These are phyloP conservation scores for Nipponacmea schrenckii DNA, from an alignment of 2,888 invertebrate genomes.

Conservation along the genomic window DNA sequence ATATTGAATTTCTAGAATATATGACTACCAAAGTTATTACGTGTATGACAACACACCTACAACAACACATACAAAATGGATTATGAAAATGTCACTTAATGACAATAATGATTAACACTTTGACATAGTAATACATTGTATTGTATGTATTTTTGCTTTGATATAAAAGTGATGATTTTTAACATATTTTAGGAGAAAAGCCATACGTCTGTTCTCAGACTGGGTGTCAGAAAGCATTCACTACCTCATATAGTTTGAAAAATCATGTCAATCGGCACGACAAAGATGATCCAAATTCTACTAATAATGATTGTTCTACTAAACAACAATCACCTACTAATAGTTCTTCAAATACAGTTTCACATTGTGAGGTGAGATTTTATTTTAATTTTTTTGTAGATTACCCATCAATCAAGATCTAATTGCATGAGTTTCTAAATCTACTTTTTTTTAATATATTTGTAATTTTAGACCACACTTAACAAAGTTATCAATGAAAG, in stretches of 20 bases:
- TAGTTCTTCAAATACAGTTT: too few relatives aligned
- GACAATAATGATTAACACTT: too few relatives aligned
- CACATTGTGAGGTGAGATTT: slow-evolving; percentile 21
- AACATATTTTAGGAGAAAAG: slow-evolving; percentile 69
- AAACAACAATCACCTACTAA: too few relatives aligned
- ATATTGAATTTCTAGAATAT: too few relatives aligned
- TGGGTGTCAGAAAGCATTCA: slow-evolving; percentile 81
- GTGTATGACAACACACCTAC: too few relatives aligned
- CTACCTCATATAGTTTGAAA: slow-evolving; percentile 85
- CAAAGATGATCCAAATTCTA: slow-evolving; percentile 31
- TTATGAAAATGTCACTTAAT: too few relatives aligned
- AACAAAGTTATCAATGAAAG: too few relatives aligned
- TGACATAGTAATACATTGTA: too few relatives aligned
- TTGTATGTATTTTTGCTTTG: too few relatives aligned
- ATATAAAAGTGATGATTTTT: slow-evolving; percentile 7
- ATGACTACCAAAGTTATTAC: too few relatives aligned
- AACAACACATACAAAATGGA: too few relatives aligned
- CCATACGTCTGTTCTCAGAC: slow-evolving; percentile 80
- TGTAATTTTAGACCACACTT: neutral
- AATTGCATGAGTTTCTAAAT: neutral
- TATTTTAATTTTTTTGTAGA: slow-evolving; percentile 5
- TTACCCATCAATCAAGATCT: neutral
- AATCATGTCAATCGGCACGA: slow-evolving; percentile 81
- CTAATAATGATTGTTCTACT: slow-evolving; percentile 11
- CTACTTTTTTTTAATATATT: neutral